Evolutionary conservation across 1,140 invertebrate genomes (phyloP), one percentile per base, ranked within the genome.

Genomic region (Aphidius ervi): DNA sequence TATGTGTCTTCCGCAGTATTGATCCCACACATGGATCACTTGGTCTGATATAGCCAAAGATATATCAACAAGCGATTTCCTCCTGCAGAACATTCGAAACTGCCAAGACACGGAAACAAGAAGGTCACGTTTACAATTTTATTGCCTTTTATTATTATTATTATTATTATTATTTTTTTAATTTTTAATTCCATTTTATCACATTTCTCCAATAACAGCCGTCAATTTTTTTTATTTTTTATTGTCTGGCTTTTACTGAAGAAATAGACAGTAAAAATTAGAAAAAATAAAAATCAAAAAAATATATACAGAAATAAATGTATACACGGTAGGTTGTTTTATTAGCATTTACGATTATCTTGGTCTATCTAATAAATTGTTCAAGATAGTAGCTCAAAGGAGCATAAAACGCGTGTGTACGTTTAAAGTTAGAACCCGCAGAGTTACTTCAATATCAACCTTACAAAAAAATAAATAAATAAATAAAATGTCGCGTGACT

Each of bases 301-400:
- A 48, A 16, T n/a, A 16, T 16, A 16, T 31, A 23, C 9, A 61
- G 46, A 45, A 52, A 43, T 37, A 52, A 40, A 45, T 16, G 46
- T 20, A 41, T 37, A 46, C 52, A 47, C 56, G 63, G 58, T 63
- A 56, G 59, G 67, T 57, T 70, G 23, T 31, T 54, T 74, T 76
- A 77, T 76, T 77, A 72, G 70, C 71, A 70, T 72, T 72, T 69
- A 66, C 66, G 66, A 66, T 77, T 77, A 77, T 76, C 72, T 72
- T 49, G 59, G 65, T 68, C 71, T 72, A 72, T 76, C 72, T 77
- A 77, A 77, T 77, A 78, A 76, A 76, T 77, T 75, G 74, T 74
- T 67, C 62, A 64, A 63, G 65, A 67, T 67, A 39, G 46, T n/a
- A 20, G 46, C 8, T 9, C 6, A n/a, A 40, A 42, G 52, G 10